Conservation (phyloP, 2,797 vertebrate species). For the Rhabdophis nuchalis region DNA sequence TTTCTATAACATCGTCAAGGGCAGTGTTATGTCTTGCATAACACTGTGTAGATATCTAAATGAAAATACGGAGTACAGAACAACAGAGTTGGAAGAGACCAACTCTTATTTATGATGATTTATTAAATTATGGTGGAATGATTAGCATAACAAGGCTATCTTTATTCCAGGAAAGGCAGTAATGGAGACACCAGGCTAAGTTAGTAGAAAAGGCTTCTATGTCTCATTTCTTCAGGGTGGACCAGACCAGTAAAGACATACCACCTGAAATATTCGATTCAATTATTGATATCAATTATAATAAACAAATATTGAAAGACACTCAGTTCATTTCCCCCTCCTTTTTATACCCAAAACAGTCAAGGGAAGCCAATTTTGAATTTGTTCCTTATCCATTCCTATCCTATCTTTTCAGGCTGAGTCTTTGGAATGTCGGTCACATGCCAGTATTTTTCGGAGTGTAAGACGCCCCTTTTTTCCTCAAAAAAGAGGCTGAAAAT, state of each 20-base stretch:
- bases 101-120: background rate
- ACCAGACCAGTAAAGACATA: background rate
- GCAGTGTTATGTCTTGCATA: background rate
- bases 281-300: background rate
- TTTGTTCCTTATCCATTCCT: background rate
- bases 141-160: background rate
- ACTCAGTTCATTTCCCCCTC: background rate
- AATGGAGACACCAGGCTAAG: background rate
- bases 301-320: background rate
- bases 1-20: background rate
- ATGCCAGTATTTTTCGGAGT: too few species aligned
- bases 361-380: background rate
- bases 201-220: background rate
- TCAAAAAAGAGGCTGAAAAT: too few species aligned
- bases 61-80: background rate
- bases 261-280: background rate
- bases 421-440: background rate
- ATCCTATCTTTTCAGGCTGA: background rate
- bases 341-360: background rate
- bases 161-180: background rate
- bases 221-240: background rate
- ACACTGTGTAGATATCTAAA: background rate
- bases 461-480: too few species aligned
- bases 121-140: background rate
- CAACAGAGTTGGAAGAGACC: background rate